Evolutionary conservation across 2,797 vertebrate genomes (phyloP).

Genomic region (Diglossa cyanea): DNA sequence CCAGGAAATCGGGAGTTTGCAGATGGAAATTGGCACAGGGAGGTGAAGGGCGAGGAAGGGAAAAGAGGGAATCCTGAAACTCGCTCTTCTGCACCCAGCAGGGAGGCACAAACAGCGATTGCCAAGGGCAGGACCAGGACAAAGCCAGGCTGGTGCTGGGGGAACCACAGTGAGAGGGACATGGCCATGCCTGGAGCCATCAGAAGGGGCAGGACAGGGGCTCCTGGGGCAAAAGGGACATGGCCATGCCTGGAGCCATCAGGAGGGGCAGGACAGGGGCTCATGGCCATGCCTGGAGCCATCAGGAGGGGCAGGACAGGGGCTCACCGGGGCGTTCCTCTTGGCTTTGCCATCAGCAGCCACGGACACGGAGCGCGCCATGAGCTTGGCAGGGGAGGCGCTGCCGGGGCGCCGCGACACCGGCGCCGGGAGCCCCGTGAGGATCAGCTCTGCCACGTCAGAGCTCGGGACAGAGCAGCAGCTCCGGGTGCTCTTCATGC

Average conservation of each 20-base stretch:
- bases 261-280: too few relatives aligned
- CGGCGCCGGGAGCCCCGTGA: slow-evolving; percentile 82
- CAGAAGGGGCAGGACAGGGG: too few relatives aligned
- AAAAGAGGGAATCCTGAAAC: not conserved
- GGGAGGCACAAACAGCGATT: fast-evolving
- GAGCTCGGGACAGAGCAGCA: slow-evolving; percentile 67
- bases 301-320: not conserved
- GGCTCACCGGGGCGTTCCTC: slow-evolving; percentile 82
- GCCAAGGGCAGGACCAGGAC: fast-evolving
- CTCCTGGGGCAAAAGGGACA: not conserved
- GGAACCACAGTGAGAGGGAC: not conserved
- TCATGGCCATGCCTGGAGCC: too few relatives aligned
- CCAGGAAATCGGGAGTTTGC: fast-evolving
- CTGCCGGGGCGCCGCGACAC: slow-evolving; percentile 83
- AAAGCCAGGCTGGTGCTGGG: not conserved
- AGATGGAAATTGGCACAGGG: fast-evolving
- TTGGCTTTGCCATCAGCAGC: slow-evolving; percentile 76
- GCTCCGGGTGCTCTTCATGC: slow-evolving; percentile 86
- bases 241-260: not conserved
- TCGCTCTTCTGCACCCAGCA: fast-evolving
- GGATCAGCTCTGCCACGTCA: slow-evolving; percentile 75
- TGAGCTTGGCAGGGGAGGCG: slow-evolving; percentile 74
- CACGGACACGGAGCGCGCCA: slow-evolving; percentile 84
- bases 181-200: too few relatives aligned
- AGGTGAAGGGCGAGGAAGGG: not conserved